These are phyloP conservation scores for Tragelaphus scriptus DNA, from an alignment of 2,113 vertebrate genomes.

Conservation along the genomic window DNA sequence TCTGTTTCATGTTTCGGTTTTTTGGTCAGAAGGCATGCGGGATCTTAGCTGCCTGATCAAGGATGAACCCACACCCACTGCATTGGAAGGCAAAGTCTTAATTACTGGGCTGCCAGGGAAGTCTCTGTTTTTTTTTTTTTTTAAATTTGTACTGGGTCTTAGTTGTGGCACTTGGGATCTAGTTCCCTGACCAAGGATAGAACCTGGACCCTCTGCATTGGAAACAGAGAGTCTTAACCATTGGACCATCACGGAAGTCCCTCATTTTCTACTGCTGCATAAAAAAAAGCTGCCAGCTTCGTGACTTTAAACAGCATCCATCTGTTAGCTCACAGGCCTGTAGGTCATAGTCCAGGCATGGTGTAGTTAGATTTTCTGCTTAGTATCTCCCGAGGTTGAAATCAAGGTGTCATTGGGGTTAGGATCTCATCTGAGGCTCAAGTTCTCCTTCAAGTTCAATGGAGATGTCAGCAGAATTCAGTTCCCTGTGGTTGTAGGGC, in stretches of 20 bases:
- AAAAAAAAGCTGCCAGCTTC: rapidly evolving
- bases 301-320: background rate
- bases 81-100: background rate
- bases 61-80: background rate
- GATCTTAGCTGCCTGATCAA: background rate
- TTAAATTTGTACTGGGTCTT: background rate
- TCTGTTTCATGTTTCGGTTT: background rate
- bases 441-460: background rate
- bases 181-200: background rate
- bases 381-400: background rate
- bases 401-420: background rate
- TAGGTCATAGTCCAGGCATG: too few relatives aligned
- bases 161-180: background rate
- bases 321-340: background rate
- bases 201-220: background rate
- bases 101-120: background rate
- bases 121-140: background rate
- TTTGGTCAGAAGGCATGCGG: background rate
- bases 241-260: background rate
- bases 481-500: background rate
- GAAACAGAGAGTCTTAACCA: background rate
- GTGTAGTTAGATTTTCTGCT: background rate
- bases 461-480: background rate
- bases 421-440: background rate
- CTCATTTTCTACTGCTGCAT: background rate